Evolutionary conservation across 2,797 vertebrate species (phyloP), one percentile per base, ranked within the genome.

Genomic region (Falco cherrug): DNA sequence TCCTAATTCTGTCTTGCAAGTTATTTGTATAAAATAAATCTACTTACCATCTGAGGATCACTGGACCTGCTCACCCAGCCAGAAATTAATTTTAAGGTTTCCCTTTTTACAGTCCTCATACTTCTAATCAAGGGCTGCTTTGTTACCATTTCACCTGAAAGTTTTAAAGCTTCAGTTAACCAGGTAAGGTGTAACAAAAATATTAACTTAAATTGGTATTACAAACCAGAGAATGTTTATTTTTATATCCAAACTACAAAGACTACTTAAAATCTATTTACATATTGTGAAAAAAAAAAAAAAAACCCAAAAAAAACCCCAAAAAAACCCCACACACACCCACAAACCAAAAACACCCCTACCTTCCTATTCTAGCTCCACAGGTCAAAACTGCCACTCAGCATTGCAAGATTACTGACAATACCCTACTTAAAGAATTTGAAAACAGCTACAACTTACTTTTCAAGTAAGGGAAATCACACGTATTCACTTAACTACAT

Each of bases 61-160:
- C 98, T 99, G 75, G 99, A 99, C 83, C 99, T 98, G 98, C 99
- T 99, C 97, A 99, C 99, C 99, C 99, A 99, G 97, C 99, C 99
- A 48, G 99, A 99, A 98, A 99, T 99, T 89, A 99, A 98, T 92
- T 99, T 99, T 95, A 99, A 98, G 4, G 99, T 99, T 98, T 99
- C 99, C 96, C 99, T 99, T 98, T 99, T 99, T 86, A 99, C 99
- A 28, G 99, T 99, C 95, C 99, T 98, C 99, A 99, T 99, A 97
- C 99, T 99, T 97, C 99, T 98, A 97, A 99, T 99, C 97, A 99
- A 90, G 17, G 99, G 99, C 97, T 99, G 99, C 90, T 99, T 99
- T 47, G 99, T 99, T 95, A 99, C 99, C 99, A 99, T 99, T 97
- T 99, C 99, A 97, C 99, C 99, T 99, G 97, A 53, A 98, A 83